Evolutionary conservation across 1,140 invertebrate species (phyloP), one percentile per base, ranked within the genome.

Genomic region (Drosophila sturtevanti): DNA sequence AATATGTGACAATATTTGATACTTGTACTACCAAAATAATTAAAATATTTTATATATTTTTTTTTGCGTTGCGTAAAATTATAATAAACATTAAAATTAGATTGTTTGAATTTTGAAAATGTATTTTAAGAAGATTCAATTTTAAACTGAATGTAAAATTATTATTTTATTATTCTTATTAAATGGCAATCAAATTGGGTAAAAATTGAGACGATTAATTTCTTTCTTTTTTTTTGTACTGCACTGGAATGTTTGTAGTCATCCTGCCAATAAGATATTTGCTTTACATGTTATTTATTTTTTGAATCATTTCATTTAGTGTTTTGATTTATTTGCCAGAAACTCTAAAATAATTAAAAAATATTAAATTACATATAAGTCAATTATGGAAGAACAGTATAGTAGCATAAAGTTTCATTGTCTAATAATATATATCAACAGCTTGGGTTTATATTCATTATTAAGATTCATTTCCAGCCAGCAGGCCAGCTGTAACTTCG

Each of bases 251-350:
- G 4, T 2, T 24, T 24, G 22, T 24, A 24, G 22, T 24, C 22
- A 24, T 24, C 2, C 22, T 24, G 2, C 22, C 22, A 0, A 24
- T 24, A 3, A 24, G 22, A 24, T 4, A n/a, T n/a, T n/a, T n/a
- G n/a, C n/a, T 4, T 31, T 35, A 35, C 4, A 35, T 12, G 16
- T 24, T 18, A 41, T 41, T 2, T 16, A 41, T 41, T 41, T 41
- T 2, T 7, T 41, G 2, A 7, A 6, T 16, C 7, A 41, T 44
- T 44, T 18, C 4, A 10, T 35, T 35, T 1, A 3, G 34, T 35
- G 2, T 18, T 44, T 44, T 44, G 16, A 44, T 44, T 44, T 44
- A 44, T 44, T 44, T 44, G 41, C 41, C 41, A 16, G 51, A 68
- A 69, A 56, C 21, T 22, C 1, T 12, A 16, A 21, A 35, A 16